A percentile compares a stretch with the other conserved stretches of the same genome.
Conservation (phyloP, 2,797 vertebrate species). For the Semaprochilodus insignis region DNA sequence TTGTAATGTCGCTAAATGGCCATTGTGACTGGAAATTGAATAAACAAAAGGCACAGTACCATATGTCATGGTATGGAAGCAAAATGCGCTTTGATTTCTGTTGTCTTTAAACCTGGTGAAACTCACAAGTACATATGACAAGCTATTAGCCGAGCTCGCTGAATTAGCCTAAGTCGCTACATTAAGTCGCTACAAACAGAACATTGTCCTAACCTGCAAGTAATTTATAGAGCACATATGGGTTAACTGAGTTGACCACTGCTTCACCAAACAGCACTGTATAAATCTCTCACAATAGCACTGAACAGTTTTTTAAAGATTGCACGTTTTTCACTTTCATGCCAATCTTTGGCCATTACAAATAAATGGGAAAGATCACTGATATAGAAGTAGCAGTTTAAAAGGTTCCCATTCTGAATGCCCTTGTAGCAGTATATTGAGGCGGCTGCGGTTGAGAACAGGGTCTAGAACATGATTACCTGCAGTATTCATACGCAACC, state of each 20-base stretch:
- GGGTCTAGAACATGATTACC: slow-evolving; percentile 37
- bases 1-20: too few species aligned
- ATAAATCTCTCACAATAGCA: neutral
- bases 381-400: neutral
- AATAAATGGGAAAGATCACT: slow-evolving; percentile 1
- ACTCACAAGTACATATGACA: neutral
- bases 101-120: neutral
- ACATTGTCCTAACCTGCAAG: neutral
- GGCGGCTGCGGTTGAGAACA: slow-evolving; percentile 13
- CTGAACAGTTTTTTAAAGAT: neutral
- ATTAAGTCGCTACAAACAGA: too few species aligned
- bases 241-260: neutral
- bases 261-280: neutral
- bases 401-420: neutral
- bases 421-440: slow-evolving; percentile 14
- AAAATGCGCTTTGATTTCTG: too few species aligned
- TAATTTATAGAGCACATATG: neutral
- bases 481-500: slow-evolving; percentile 33
- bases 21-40: too few species aligned
- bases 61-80: too few species aligned
- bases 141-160: neutral
- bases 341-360: neutral
- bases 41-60: too few species aligned
- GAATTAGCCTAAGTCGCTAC: too few species aligned
- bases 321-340: neutral